These are phyloP conservation scores for Drosophila melanosoma DNA, from an alignment of 2,888 invertebrate genomes.

Conservation along the genomic window DNA sequence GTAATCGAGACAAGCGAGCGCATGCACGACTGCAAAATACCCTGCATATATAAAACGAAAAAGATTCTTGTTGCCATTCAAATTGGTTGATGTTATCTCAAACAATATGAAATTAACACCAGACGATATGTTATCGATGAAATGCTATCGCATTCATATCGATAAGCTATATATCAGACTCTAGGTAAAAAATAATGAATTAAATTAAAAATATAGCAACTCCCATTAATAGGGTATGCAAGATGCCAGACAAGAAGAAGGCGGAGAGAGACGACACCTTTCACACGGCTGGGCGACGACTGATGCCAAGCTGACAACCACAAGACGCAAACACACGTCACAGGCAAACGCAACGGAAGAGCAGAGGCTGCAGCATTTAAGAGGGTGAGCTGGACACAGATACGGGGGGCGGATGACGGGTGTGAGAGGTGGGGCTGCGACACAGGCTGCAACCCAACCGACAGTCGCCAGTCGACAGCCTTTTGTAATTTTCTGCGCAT, in stretches of 20 bases:
- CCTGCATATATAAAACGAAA: background rate
- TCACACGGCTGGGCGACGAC: conserved; percentile 17
- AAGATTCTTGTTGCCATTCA: background rate
- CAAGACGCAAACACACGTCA: conserved; percentile 53
- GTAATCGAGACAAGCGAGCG: background rate
- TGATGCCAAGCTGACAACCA: conserved; percentile 58
- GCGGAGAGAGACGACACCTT: conserved; percentile 40
- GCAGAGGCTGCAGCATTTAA: conserved; percentile 20
- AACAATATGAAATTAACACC: background rate
- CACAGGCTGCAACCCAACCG: conserved; percentile 4
- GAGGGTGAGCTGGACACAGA: background rate
- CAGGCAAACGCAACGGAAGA: conserved; percentile 3
- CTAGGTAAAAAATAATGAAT: background rate
- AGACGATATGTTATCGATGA: background rate
- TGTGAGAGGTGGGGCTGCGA: background rate
- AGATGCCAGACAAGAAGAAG: background rate
- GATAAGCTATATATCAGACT: background rate
- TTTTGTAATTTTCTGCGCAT: conserved; percentile 72
- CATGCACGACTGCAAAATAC: conserved; percentile 13
- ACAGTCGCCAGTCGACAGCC: conserved; percentile 15
- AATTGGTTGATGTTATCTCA: background rate
- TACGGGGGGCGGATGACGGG: background rate
- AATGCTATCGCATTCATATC: background rate
- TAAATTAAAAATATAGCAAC: background rate
- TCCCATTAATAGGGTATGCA: too few relatives aligned